Percentiles rank a stretch among this genome's conserved stretches.
Conservation (phyloP, 2,888 invertebrate genomes). For the Calameuta pallipes region DNA sequence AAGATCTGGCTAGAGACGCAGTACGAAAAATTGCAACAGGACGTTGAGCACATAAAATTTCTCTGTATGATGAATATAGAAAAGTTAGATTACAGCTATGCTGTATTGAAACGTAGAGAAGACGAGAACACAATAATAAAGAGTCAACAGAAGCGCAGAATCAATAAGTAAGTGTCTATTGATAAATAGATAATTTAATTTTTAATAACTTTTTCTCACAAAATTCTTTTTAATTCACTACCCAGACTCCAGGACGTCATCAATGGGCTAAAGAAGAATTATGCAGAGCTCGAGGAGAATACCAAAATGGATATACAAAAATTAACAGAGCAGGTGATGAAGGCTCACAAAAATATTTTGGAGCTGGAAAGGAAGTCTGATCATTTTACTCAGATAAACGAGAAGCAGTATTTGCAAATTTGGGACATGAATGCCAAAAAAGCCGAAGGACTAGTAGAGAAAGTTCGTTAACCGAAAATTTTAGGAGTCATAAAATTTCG, state of each 20-base stretch:
- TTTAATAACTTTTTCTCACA: conserved; percentile 11
- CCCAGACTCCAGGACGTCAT: conserved; percentile 77
- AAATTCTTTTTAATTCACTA: conserved; percentile 4
- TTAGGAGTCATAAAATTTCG: not conserved
- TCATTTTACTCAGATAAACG: conserved; percentile 74
- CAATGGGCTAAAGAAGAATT: conserved; percentile 74
- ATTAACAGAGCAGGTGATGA: conserved; percentile 76
- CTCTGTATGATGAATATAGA: conserved; percentile 87
- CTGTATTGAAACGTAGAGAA: conserved; percentile 86
- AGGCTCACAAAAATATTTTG: conserved; percentile 75
- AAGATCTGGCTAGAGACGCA: conserved; percentile 78
- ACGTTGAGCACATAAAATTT: conserved; percentile 82
- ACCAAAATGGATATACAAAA: conserved; percentile 76
- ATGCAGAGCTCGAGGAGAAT: conserved; percentile 74
- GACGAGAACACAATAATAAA: conserved; percentile 86
- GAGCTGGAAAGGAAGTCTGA: conserved; percentile 79
- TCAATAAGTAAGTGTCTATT: conserved; percentile 71
- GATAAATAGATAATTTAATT: not conserved
- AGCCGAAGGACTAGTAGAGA: conserved; percentile 67
- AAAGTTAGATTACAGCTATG: conserved; percentile 91
- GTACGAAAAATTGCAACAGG: conserved; percentile 80
- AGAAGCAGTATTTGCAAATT: conserved; percentile 72
- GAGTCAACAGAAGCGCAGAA: conserved; percentile 81
- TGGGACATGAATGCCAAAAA: conserved; percentile 74
- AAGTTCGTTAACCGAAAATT: conserved; percentile 46